Evolutionary conservation across 2,113 vertebrate species (phyloP).

Genomic region (Brachyhypopomus gauderio): DNA sequence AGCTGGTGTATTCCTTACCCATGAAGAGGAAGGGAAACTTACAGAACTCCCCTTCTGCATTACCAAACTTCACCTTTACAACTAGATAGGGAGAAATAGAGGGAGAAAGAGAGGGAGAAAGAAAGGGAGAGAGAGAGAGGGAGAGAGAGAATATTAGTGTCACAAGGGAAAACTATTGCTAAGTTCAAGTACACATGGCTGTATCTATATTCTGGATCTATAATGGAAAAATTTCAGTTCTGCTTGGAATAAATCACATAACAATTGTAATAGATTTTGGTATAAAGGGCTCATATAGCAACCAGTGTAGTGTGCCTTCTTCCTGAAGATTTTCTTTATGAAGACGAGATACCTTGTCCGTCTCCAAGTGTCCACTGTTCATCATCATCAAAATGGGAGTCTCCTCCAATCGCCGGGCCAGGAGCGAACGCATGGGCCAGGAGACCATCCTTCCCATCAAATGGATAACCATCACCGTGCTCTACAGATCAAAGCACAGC

Average conservation of each 20-base stretch:
- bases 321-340: neutral
- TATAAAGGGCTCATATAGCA: neutral
- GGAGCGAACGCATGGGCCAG: constrained; percentile 97
- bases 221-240: neutral
- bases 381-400: constrained; percentile 98
- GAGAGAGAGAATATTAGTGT: neutral
- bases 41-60: constrained; percentile 94
- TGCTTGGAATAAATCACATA: neutral
- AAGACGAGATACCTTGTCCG: constrained; percentile 83
- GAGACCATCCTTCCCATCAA: constrained; percentile 96
- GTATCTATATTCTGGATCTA: neutral
- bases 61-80: constrained; percentile 95
- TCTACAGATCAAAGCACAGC: constrained; percentile 72
- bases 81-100: constrained; percentile 71
- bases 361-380: constrained; percentile 98
- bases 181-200: neutral
- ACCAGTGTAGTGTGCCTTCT: neutral
- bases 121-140: neutral
- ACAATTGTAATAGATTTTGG: neutral
- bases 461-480: constrained; percentile 96
- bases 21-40: constrained; percentile 95
- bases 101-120: neutral
- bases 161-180: neutral
- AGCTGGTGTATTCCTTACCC: constrained; percentile 91
- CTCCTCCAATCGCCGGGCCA: constrained; percentile 89